Percentiles rank a stretch among this genome's conserved stretches.
Conservation (phyloP, 1,140 invertebrate species). For the Trachymyrmex septentrionalis region DNA sequence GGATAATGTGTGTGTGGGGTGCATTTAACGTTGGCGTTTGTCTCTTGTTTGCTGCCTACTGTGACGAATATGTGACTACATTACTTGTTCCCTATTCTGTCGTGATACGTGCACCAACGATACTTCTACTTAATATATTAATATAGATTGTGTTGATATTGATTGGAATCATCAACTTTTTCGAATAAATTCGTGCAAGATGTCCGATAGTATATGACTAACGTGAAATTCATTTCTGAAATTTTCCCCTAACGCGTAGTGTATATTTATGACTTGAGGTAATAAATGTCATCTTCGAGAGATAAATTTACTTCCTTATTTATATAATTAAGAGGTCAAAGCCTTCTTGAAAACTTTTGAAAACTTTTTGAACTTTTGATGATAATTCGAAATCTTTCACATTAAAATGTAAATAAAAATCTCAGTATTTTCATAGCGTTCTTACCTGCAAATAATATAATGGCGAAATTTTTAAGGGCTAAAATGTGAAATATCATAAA, state of each 20-base stretch:
- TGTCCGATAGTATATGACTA: not conserved
- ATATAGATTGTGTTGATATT: slow-evolving; percentile 14
- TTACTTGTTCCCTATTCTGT: slow-evolving; percentile 3
- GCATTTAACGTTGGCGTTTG: slow-evolving; percentile 38
- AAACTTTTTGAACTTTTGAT: not conserved
- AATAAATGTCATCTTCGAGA: slow-evolving; percentile 8
- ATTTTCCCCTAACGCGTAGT: no score
- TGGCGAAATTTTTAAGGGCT: not conserved
- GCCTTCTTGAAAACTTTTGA: not conserved
- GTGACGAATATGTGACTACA: not conserved
- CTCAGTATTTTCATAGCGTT: not conserved
- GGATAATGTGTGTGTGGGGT: not conserved
- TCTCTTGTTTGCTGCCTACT: slow-evolving; percentile 20
- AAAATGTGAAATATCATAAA: slow-evolving; percentile 2
- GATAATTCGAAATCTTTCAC: not conserved
- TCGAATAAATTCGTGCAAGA: not conserved
- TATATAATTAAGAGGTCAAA: not conserved
- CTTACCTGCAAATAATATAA: not conserved
- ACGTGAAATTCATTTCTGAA: not conserved
- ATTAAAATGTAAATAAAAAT: not conserved
- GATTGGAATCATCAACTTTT: slow-evolving; percentile 12
- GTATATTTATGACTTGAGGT: not conserved
- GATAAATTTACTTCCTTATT: not conserved
- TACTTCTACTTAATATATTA: slow-evolving; percentile 27
- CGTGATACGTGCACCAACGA: not conserved